Evolutionary conservation across 2,888 invertebrate genomes (phyloP).

Genomic region (Drosophila hawaiiensis): DNA sequence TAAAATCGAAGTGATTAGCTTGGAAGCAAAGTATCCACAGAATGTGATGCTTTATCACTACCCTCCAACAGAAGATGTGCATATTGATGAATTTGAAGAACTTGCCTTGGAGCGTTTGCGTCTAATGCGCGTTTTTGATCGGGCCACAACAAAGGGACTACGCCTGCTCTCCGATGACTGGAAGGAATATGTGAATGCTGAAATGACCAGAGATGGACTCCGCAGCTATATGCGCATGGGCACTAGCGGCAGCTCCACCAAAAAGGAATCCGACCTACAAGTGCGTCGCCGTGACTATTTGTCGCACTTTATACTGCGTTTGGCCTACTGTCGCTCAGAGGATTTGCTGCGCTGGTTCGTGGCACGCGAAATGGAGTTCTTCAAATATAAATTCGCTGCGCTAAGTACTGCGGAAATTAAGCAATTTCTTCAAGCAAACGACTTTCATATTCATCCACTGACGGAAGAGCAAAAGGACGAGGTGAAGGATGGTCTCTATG

Average conservation of each 20-base stretch:
- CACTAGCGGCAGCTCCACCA: constrained; percentile 76
- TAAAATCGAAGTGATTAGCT: constrained; percentile 84
- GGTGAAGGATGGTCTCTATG: constrained; percentile 87
- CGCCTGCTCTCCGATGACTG: constrained; percentile 89
- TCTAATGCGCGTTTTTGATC: constrained; percentile 91
- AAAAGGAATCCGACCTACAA: constrained; percentile 88
- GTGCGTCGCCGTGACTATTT: constrained; percentile 92
- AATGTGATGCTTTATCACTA: constrained; percentile 92
- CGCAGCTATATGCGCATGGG: constrained; percentile 89
- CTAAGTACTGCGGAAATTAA: constrained; percentile 87
- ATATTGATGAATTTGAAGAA: constrained; percentile 94
- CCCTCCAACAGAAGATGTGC: constrained; percentile 91
- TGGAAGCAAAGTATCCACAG: constrained; percentile 88
- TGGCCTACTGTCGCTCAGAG: constrained; percentile 95
- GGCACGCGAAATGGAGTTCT: constrained; percentile 94
- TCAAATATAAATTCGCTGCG: constrained; percentile 91
- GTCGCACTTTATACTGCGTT: constrained; percentile 95
- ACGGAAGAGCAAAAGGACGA: constrained; percentile 89
- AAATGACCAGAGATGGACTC: constrained; percentile 89
- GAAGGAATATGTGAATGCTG: constrained; percentile 88
- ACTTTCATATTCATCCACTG: constrained; percentile 89
- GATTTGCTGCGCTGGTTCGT: constrained; percentile 96
- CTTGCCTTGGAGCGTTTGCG: constrained; percentile 93
- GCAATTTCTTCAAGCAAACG: constrained; percentile 89
- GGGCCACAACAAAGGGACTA: constrained; percentile 89